Evolutionary conservation across 1,140 invertebrate genomes (phyloP).

Genomic region (Condylostylus longicornis): DNA sequence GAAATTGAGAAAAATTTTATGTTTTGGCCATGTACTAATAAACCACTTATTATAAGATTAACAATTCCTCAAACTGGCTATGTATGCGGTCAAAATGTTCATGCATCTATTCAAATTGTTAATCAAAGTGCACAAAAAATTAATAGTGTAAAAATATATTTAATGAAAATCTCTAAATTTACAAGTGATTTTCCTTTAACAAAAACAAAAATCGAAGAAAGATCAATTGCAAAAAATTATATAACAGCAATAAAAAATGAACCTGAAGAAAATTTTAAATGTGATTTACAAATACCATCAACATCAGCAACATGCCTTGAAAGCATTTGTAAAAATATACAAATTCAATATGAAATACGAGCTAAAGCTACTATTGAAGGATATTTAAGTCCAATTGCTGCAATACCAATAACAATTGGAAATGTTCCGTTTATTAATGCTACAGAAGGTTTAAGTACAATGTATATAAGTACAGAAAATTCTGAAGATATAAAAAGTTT

Average conservation of each 20-base stretch:
- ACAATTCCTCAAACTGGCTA: constrained; percentile 26
- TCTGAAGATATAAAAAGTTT: no score
- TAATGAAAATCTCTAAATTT: constrained; percentile 33
- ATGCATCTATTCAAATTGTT: constrained; percentile 18
- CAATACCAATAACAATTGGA: constrained; percentile 25
- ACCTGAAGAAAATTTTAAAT: constrained; percentile 15
- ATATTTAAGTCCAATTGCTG: constrained; percentile 22
- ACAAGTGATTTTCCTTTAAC: constrained; percentile 36
- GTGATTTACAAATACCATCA: constrained; percentile 23
- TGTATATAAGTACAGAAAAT: no score
- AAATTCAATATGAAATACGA: constrained; percentile 23
- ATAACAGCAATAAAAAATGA: no score
- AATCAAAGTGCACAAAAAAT: constrained; percentile 36
- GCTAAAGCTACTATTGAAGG: constrained; percentile 25
- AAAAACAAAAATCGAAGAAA: constrained; percentile 21
- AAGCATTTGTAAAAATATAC: constrained; percentile 23
- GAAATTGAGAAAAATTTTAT: constrained; percentile 24
- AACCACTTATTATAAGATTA: constrained; percentile 19
- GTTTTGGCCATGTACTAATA: constrained; percentile 15
- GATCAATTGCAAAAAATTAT: constrained; percentile 15
- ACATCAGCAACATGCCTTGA: constrained; percentile 33
- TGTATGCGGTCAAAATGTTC: constrained; percentile 26
- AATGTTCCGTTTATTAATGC: constrained; percentile 19
- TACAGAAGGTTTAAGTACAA: no score
- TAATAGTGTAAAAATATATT: constrained; percentile 30